Conservation (phyloP, 2,797 vertebrate species). For the Lacerta agilis region DNA sequence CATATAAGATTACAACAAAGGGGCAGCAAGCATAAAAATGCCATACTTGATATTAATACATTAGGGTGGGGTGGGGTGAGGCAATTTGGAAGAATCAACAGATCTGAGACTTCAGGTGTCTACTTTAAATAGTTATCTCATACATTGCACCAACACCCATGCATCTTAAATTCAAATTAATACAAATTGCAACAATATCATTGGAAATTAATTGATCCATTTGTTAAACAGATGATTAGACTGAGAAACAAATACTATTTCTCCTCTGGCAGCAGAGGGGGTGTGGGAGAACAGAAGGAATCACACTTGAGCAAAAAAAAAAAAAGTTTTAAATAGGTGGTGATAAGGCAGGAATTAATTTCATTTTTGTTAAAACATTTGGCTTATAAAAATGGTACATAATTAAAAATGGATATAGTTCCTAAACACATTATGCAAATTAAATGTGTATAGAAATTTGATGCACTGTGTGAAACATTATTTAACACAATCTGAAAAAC, state of each 20-base stretch:
- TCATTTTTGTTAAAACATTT: slow-evolving; percentile 28
- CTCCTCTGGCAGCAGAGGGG: slow-evolving; percentile 22
- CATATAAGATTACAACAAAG: slow-evolving; percentile 27
- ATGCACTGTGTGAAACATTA: not conserved
- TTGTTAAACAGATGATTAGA: slow-evolving; percentile 35
- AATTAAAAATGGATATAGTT: not conserved
- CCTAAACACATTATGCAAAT: not conserved
- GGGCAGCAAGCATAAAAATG: not conserved
- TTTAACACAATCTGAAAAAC: not conserved
- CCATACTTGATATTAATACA: not conserved
- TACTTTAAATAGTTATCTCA: slow-evolving; percentile 55
- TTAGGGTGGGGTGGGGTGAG: slow-evolving; percentile 1
- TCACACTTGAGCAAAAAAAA: slow-evolving; percentile 21
- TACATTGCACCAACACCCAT: slow-evolving; percentile 38
- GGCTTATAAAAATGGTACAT: slow-evolving; percentile 41
- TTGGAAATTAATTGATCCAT: slow-evolving; percentile 49
- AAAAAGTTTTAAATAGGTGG: slow-evolving; percentile 5
- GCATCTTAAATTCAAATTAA: slow-evolving; percentile 45
- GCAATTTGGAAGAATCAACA: slow-evolving; percentile 35
- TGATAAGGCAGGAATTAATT: slow-evolving; percentile 29
- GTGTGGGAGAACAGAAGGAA: slow-evolving; percentile 38
- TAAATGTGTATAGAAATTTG: not conserved
- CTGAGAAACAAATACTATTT: slow-evolving; percentile 56
- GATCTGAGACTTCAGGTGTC: slow-evolving; percentile 54
- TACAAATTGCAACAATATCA: slow-evolving; percentile 39